A percentile compares a stretch with the other conserved stretches of the same genome.
Conservation (phyloP, 2,888 invertebrate genomes). For the Drosophila borborema region DNA sequence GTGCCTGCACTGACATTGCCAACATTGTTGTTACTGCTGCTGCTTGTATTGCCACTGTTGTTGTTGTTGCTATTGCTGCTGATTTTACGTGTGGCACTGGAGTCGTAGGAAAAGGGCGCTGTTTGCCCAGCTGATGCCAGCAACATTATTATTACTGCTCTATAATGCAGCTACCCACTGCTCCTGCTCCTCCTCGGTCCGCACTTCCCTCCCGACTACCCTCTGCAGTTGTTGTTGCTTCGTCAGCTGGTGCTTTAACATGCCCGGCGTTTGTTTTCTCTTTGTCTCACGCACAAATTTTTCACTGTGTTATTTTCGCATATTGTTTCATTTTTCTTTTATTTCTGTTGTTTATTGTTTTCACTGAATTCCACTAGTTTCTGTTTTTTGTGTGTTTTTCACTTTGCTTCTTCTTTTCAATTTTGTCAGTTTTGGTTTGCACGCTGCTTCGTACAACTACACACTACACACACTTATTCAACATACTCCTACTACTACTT, state of each 20-base stretch:
- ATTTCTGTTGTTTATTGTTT: constrained; percentile 16
- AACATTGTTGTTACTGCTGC: constrained; percentile 36
- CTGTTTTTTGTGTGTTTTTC: constrained; percentile 46
- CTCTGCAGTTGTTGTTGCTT: constrained; percentile 34
- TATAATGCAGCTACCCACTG: constrained; percentile 34
- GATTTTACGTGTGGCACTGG: constrained; percentile 51
- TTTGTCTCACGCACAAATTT: constrained; percentile 9
- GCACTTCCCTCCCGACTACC: not conserved
- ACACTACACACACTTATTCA: constrained; percentile 67
- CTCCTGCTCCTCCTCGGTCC: constrained; percentile 11
- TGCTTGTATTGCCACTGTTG: constrained; percentile 45
- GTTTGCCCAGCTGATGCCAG: constrained; percentile 70
- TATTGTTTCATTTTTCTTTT: constrained; percentile 15
- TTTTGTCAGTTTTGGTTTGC: constrained; percentile 50
- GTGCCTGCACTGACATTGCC: constrained; percentile 35
- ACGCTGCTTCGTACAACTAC: constrained; percentile 72
- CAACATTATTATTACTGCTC: constrained; percentile 62
- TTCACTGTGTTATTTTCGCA: constrained; percentile 17
- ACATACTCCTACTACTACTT: constrained; percentile 62
- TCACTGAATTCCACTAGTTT: constrained; percentile 30
- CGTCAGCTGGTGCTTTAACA: constrained; percentile 65
- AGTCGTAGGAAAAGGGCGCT: constrained; percentile 64
- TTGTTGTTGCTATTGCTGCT: constrained; percentile 50
- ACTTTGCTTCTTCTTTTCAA: constrained; percentile 37
- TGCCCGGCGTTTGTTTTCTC: constrained; percentile 56